Conservation (phyloP, 2,113 vertebrate genomes). For the Amia ocellicauda region DNA sequence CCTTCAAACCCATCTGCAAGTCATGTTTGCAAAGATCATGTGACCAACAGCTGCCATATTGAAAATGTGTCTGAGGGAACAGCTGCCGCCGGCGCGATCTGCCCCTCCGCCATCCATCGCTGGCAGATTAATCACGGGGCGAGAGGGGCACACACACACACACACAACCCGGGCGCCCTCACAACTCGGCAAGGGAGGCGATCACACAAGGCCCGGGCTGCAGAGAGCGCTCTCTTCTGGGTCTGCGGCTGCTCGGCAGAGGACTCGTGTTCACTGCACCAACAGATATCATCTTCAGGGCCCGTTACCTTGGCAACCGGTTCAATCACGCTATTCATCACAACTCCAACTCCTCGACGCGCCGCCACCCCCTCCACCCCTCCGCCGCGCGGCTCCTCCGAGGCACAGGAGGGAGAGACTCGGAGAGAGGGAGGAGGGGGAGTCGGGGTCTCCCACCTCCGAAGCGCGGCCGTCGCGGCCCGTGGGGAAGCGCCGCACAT, state of each 20-base stretch:
- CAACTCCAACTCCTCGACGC: slow-evolving; percentile 23
- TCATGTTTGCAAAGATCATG: slow-evolving; percentile 42
- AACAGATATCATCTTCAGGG: slow-evolving; percentile 29
- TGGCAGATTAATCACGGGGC: slow-evolving; percentile 6
- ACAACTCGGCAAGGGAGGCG: slow-evolving; percentile 2
- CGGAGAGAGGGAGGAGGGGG: too few species aligned
- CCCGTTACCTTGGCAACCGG: slow-evolving; percentile 28
- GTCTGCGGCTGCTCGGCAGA: slow-evolving; percentile 11
- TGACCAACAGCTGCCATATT: slow-evolving; percentile 50
- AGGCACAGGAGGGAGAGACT: too few species aligned
- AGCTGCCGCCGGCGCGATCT: slow-evolving; percentile 41
- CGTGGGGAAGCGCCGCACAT: too few species aligned
- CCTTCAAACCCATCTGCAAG: slow-evolving; percentile 13
- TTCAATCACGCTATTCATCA: slow-evolving; percentile 31
- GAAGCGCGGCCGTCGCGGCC: too few species aligned
- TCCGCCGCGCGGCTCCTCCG: too few species aligned
- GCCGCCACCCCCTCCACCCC: background rate
- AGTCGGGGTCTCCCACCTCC: too few species aligned
- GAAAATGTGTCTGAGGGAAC: slow-evolving; percentile 51
- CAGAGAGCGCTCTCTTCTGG: slow-evolving; percentile 1
- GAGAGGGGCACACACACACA: background rate
- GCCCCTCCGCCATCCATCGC: slow-evolving; percentile 21
- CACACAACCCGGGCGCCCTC: background rate
- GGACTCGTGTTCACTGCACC: slow-evolving; percentile 27
- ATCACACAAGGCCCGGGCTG: slow-evolving; percentile 1